These are phyloP conservation scores for Turnix velox DNA, from an alignment of 2,113 vertebrate genomes.

Conservation along the genomic window DNA sequence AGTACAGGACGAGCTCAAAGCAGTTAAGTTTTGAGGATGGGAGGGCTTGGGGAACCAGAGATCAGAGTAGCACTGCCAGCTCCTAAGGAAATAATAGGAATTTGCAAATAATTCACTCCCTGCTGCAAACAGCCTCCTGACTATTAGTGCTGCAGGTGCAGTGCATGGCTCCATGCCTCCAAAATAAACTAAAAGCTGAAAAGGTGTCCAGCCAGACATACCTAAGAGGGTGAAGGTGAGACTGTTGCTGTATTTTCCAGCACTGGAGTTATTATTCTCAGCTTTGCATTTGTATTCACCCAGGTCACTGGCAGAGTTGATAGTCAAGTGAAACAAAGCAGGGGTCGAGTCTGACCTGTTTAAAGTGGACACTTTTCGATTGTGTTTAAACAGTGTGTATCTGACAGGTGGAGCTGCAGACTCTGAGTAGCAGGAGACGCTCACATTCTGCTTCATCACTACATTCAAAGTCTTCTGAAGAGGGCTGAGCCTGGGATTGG, in stretches of 20 bases:
- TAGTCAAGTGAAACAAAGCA: constrained; percentile 6
- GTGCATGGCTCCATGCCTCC: background rate
- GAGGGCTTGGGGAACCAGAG: fast-evolving
- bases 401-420: constrained; percentile 7
- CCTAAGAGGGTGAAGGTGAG: constrained; percentile 49
- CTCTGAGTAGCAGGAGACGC: constrained; percentile 34
- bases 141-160: background rate
- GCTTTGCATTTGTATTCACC: constrained; percentile 75
- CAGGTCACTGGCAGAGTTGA: constrained; percentile 6
- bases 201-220: background rate
- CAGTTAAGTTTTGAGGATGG: background rate
- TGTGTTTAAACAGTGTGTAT: constrained; percentile 51
- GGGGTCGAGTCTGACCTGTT: background rate
- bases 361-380: background rate
- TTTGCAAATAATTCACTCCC: background rate
- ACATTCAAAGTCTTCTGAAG: background rate
- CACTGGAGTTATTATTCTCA: background rate
- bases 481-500: background rate
- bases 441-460: constrained; percentile 48
- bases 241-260: constrained; percentile 29
- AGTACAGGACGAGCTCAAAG: too few relatives aligned
- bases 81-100: background rate
- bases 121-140: background rate
- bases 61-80: background rate
- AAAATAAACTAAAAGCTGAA: background rate